These are phyloP conservation scores for Ophioderma brevispina DNA, from an alignment of 35 echinoderm and acorn worm species.

Conservation along the genomic window DNA sequence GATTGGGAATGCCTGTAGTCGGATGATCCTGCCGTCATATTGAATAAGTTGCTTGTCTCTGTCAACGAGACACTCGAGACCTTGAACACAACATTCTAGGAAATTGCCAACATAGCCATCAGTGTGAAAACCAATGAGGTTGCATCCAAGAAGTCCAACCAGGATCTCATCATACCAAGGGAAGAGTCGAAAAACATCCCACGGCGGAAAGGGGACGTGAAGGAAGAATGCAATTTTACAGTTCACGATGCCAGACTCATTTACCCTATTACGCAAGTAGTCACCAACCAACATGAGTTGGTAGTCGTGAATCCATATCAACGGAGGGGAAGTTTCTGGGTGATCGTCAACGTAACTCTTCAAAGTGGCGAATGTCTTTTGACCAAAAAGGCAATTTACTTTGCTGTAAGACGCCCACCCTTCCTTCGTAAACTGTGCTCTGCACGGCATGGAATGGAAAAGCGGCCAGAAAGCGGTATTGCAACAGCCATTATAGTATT, in stretches of 20 bases:
- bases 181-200: slow-evolving; percentile 4
- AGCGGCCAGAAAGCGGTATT: slow-evolving; percentile 2
- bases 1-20: not conserved
- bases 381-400: not conserved
- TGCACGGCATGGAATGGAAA: not conserved
- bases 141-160: not conserved
- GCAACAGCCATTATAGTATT: slow-evolving; percentile 16
- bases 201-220: not conserved
- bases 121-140: not conserved
- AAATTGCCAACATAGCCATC: slow-evolving; percentile 1
- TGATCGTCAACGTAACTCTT: not conserved
- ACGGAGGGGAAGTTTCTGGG: not conserved
- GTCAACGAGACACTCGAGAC: not conserved
- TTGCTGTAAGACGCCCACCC: not conserved
- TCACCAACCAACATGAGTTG: not conserved
- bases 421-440: not conserved
- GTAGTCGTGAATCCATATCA: slow-evolving; percentile 9
- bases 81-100: not conserved
- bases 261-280: not conserved
- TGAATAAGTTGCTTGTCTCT: not conserved
- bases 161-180: not conserved
- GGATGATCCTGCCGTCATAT: not conserved
- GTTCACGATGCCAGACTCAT: not conserved
- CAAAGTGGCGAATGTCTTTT: not conserved
- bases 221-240: not conserved